phyloP scores from a whole-genome alignment of 2,888 invertebrate species.

The Strigamia maritima region DNA sequence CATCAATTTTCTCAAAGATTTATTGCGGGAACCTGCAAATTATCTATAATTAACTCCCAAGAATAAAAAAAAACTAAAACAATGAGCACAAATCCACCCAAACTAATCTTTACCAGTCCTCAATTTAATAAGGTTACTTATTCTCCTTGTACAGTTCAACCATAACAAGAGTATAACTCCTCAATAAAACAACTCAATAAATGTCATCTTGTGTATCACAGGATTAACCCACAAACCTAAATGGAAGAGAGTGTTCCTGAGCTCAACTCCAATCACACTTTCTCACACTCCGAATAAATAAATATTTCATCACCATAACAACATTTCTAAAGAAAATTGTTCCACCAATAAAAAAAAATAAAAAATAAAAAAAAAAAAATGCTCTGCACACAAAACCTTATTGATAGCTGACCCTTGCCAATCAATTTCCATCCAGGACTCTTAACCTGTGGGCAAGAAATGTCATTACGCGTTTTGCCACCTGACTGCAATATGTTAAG shows the following conservation, averaged over 20 bases:
- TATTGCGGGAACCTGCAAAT: too few species aligned
- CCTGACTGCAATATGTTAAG: slow-evolving; percentile 19
- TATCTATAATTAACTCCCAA: too few species aligned
- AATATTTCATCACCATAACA: slow-evolving; percentile 1
- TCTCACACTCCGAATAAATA: slow-evolving; percentile 15
- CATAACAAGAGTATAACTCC: not conserved
- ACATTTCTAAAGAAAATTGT: not conserved
- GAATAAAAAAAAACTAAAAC: not conserved
- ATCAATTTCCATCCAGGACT: not conserved
- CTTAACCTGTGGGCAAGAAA: slow-evolving; percentile 3
- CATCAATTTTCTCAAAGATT: too few species aligned
- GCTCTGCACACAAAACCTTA: not conserved
- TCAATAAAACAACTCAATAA: not conserved
- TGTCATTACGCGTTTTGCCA: slow-evolving; percentile 19
- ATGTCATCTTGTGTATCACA: slow-evolving; percentile 8
- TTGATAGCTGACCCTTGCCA: slow-evolving; percentile 3
- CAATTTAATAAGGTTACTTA: slow-evolving; percentile 4
- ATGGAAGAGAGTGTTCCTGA: not conserved
- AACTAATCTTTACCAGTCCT: not conserved
- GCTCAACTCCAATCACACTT: not conserved
- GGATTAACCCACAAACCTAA: slow-evolving; percentile 5
- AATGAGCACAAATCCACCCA: not conserved
- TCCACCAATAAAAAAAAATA: not conserved
- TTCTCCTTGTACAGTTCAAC: not conserved
- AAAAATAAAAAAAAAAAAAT: not conserved